Conservation (phyloP, 2,113 vertebrate genomes). For the Engraulis encrasicolus region DNA sequence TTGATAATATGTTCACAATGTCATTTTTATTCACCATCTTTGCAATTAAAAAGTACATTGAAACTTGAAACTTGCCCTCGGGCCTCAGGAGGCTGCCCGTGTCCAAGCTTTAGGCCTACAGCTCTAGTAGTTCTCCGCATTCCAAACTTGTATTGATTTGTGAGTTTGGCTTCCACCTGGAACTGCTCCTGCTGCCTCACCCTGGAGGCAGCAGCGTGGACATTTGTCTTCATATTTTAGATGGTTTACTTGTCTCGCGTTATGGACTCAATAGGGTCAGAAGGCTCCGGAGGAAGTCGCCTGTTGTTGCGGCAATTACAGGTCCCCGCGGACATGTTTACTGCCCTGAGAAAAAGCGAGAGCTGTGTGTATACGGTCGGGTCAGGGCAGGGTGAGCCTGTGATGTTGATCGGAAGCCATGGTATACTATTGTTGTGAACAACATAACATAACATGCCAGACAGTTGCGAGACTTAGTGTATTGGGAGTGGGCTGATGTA, state of each 20-base stretch:
- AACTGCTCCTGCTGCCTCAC: neutral
- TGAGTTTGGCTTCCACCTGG: neutral
- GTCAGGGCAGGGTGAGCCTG: neutral
- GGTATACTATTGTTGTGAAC: neutral
- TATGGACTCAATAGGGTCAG: neutral
- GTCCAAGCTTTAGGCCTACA: no score
- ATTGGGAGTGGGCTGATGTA: neutral
- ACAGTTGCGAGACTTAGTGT: neutral
- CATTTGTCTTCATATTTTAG: conserved; percentile 8
- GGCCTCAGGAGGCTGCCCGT: no score
- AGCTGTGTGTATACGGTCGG: neutral
- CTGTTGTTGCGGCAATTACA: conserved; percentile 2
- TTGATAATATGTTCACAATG: no score
- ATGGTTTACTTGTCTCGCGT: neutral
- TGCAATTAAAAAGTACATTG: no score
- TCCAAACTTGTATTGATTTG: neutral
- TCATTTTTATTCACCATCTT: no score
- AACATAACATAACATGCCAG: neutral
- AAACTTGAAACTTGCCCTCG: no score
- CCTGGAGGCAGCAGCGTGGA: neutral
- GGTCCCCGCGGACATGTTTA: neutral
- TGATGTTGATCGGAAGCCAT: neutral
- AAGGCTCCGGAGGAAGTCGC: neutral
- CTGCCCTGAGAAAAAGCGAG: neutral
- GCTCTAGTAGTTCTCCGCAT: neutral